Conservation (phyloP, 2,888 invertebrate species). For the Drosophila gaucha region DNA sequence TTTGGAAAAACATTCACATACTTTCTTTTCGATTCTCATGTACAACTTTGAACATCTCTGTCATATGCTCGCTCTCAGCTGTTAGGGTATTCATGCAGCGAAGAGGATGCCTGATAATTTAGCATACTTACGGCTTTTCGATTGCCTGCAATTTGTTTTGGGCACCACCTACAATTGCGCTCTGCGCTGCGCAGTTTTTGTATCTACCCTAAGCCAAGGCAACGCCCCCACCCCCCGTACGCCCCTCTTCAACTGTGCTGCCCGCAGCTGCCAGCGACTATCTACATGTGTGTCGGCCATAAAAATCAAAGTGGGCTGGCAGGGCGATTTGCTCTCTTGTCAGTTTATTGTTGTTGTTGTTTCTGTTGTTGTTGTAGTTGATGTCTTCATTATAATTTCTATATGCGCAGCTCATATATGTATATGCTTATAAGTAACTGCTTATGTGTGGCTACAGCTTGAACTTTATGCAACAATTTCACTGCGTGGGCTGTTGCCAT, state of each 20-base stretch:
- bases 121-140: constrained; percentile 74
- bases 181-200: constrained; percentile 53
- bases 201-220: constrained; percentile 30
- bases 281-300: constrained; percentile 62
- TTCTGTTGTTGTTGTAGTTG: constrained; percentile 56
- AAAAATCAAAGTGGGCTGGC: constrained; percentile 80
- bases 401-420: constrained; percentile 55
- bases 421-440: constrained; percentile 27
- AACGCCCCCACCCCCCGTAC: constrained; percentile 6
- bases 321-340: constrained; percentile 72
- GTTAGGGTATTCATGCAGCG: constrained; percentile 50
- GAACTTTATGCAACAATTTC: constrained; percentile 65
- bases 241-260: not conserved
- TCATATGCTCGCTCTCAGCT: not conserved
- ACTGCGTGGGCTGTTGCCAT: constrained; percentile 65
- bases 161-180: constrained; percentile 72
- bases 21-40: too few relatives aligned
- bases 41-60: not conserved
- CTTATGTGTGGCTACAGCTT: constrained; percentile 12
- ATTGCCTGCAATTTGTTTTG: constrained; percentile 77
- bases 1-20: too few relatives aligned
- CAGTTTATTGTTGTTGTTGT: constrained; percentile 51
- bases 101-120: constrained; percentile 73
- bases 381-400: constrained; percentile 78
- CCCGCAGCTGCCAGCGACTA: constrained; percentile 23